phyloP scores from a whole-genome alignment of 2,888 invertebrate species.

The Cosmorhoe ocellata region DNA sequence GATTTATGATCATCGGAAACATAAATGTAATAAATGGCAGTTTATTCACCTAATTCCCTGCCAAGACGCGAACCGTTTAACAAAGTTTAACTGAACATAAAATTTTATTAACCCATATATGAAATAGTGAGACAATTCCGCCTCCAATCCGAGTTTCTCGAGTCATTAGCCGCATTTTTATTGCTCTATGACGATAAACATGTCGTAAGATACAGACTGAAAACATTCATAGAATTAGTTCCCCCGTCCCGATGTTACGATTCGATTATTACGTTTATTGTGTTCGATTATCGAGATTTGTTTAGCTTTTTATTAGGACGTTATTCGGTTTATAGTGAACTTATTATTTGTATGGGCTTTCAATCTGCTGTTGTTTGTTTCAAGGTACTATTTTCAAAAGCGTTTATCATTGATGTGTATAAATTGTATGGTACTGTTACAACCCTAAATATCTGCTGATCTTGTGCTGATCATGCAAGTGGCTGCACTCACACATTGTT shows the following conservation, averaged over 20 bases:
- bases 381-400: not conserved
- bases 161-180: constrained; percentile 80
- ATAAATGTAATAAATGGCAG: constrained; percentile 16
- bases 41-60: constrained; percentile 42
- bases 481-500: too few species aligned
- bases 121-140: constrained; percentile 78
- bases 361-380: constrained; percentile 2
- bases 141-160: constrained; percentile 66
- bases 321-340: constrained; percentile 39
- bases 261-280: constrained; percentile 72
- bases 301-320: constrained; percentile 51
- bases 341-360: constrained; percentile 15
- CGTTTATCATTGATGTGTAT: too few species aligned
- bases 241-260: constrained; percentile 48
- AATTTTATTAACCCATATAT: constrained; percentile 81
- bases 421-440: too few species aligned
- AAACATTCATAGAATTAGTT: constrained; percentile 78
- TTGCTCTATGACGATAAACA: constrained; percentile 79
- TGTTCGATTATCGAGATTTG: constrained; percentile 58
- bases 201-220: constrained; percentile 79
- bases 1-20: constrained; percentile 5
- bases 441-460: too few species aligned
- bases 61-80: constrained; percentile 64
- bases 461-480: too few species aligned
- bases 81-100: constrained; percentile 79